Evolutionary conservation across 1,140 invertebrate species (phyloP).

Genomic region (Adoxophyes honmai): DNA sequence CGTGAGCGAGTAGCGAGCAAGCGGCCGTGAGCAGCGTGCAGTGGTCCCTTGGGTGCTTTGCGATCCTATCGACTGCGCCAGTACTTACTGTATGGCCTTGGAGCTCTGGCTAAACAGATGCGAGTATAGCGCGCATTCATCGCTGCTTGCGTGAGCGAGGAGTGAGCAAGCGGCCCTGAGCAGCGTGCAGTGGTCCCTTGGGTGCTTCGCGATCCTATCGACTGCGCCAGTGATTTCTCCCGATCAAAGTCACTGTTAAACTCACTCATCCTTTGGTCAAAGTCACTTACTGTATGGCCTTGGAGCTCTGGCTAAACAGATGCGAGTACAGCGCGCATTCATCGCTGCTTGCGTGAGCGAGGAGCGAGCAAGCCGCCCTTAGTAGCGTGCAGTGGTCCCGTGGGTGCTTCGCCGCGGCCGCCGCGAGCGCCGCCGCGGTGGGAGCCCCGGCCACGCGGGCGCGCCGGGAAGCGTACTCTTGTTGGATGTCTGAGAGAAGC

Average conservation of each 20-base stretch:
- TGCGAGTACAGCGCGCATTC: slow-evolving; percentile 93
- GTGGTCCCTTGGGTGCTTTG: not conserved
- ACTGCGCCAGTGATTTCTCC: not conserved
- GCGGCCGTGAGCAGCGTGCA: no score
- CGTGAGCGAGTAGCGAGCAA: not conserved
- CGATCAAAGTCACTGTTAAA: no score
- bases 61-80: no score
- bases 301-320: slow-evolving; percentile 87
- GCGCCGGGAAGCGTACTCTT: slow-evolving; percentile 89
- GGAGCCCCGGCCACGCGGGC: slow-evolving; percentile 86
- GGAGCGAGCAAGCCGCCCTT: slow-evolving; percentile 91
- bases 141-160: slow-evolving; percentile 93
- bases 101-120: slow-evolving; percentile 90
- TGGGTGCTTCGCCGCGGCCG: slow-evolving; percentile 83
- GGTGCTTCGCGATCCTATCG: not conserved
- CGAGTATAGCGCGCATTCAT: slow-evolving; percentile 92
- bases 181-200: slow-evolving; percentile 78
- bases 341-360: slow-evolving; percentile 94
- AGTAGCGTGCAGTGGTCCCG: slow-evolving; percentile 93
- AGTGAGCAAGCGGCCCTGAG: slow-evolving; percentile 93
- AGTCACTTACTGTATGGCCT: slow-evolving; percentile 81
- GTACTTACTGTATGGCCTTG: slow-evolving; percentile 81
- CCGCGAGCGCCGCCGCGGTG: slow-evolving; percentile 85
- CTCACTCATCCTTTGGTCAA: no score
- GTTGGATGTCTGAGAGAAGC: slow-evolving; percentile 89